Evolutionary conservation across 2,113 vertebrate genomes (phyloP), one percentile per base, ranked within the genome.

Genomic region (Ascaphus truei): DNA sequence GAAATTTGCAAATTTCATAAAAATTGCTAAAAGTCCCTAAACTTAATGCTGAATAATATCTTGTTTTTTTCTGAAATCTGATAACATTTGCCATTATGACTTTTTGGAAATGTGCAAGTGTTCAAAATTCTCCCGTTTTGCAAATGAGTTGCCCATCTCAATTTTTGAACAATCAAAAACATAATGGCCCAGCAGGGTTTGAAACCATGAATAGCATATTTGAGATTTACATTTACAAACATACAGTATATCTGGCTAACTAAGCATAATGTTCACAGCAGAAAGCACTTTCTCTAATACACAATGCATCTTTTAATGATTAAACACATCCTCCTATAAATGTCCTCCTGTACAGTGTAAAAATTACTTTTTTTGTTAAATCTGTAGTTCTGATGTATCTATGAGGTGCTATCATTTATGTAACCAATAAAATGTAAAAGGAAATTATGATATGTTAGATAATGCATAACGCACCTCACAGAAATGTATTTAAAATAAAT

Each of bases 401-500:
- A 45, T 45, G 41, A 20, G 5, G 41, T 45, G 15, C 36, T 45
- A 45, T 7, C 5, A 6, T 12, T 39, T 45, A 45, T 45, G 41
- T 7, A 18, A 45, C n/a, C 7, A 20, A 18, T 16, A 18, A 16
- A 18, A 18, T 45, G 3, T 6, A 45, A 45, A 45, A 45, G 41
- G 16, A 67, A 43, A 4, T 57, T 33, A n/a, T 53, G 26, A 58
- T 73, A 48, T 75, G 61, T 26, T 72, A 75, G 69, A 72, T 72
- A 76, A 72, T 69, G 41, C 13, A 25, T 34, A 0, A 39, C 66
- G 25, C 43, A 63, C 30, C 37, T 52, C 73, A 22, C 62, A 63
- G 43, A 65, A 60, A 53, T 50, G 62, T 72, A 74, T 27, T 62
- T 72, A 34, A 53, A 72, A 62, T 39, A 68, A 73, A 64, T 48